phyloP scores from a whole-genome alignment of 2,113 vertebrate genomes.

The Coryphaenoides rupestris region DNA sequence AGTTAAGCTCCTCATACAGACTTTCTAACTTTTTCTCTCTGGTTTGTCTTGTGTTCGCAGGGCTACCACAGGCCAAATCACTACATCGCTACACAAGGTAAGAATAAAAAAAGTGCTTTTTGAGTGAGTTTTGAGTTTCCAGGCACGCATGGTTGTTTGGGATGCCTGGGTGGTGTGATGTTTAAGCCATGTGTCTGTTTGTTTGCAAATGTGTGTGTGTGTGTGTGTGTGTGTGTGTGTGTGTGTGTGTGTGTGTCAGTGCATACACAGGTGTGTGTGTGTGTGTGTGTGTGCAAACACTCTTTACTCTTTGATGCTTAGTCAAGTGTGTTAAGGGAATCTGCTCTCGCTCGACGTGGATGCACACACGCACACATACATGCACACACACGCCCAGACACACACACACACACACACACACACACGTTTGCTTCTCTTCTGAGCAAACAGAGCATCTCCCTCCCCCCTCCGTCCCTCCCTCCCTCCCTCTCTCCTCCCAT shows the following conservation, averaged over 20 bases:
- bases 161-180: slow-evolving; percentile 25
- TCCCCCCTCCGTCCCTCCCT: no score
- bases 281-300: slow-evolving; percentile 29
- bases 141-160: slow-evolving; percentile 11
- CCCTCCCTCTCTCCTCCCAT: not conserved
- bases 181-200: slow-evolving; percentile 20
- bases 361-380: slow-evolving; percentile 19
- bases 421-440: no score
- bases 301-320: slow-evolving; percentile 57
- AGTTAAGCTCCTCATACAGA: slow-evolving; percentile 13
- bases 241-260: slow-evolving; percentile 24
- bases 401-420: no score
- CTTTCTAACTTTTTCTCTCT: not conserved
- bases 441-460: no score
- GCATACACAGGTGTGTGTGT: slow-evolving; percentile 14
- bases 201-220: slow-evolving; percentile 19
- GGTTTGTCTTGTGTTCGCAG: slow-evolving; percentile 59
- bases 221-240: no score
- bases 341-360: slow-evolving; percentile 32
- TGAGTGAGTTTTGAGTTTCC: slow-evolving; percentile 7
- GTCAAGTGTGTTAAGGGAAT: slow-evolving; percentile 48
- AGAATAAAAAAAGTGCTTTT: slow-evolving; percentile 63
- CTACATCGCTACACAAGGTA: slow-evolving; percentile 98
- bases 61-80: slow-evolving; percentile 98
- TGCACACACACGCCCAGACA: slow-evolving; percentile 9